phyloP scores from a whole-genome alignment of 2,888 invertebrate species.

The Synergus itoensis region DNA sequence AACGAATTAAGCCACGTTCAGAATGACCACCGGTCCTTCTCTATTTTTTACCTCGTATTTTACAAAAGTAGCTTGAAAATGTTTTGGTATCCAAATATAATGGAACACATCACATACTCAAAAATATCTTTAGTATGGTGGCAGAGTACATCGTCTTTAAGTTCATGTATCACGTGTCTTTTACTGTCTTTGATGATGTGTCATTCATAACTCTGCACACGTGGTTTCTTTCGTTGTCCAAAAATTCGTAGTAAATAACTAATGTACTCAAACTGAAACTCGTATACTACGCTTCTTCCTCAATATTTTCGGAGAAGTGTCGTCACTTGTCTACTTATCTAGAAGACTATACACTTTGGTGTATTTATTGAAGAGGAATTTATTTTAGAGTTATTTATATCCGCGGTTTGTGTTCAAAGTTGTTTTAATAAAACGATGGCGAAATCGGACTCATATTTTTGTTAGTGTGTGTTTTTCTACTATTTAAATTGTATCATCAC shows the following conservation, averaged over 20 bases:
- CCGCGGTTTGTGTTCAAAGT: background rate
- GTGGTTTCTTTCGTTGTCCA: constrained; percentile 1
- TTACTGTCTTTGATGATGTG: constrained; percentile 1
- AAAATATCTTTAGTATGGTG: background rate
- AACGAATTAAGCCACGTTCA: constrained; percentile 16
- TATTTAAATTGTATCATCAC: too few relatives aligned
- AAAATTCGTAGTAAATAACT: background rate
- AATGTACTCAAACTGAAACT: background rate
- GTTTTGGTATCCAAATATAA: background rate
- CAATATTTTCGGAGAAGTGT: constrained; percentile 31
- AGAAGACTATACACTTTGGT: background rate
- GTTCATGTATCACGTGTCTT: background rate
- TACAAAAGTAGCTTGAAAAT: background rate
- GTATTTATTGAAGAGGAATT: constrained; percentile 14
- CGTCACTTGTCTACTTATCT: constrained; percentile 9
- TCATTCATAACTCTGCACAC: background rate
- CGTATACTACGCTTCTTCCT: constrained; percentile 12
- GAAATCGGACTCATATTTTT: background rate
- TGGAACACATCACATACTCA: background rate
- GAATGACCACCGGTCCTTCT: background rate
- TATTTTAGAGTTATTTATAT: constrained; percentile 22
- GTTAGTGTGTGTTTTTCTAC: background rate
- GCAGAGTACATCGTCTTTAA: background rate
- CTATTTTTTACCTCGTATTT: background rate
- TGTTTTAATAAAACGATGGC: constrained; percentile 12